Conservation (phyloP, 2,888 invertebrate genomes). For the Drosophila koepferae region DNA sequence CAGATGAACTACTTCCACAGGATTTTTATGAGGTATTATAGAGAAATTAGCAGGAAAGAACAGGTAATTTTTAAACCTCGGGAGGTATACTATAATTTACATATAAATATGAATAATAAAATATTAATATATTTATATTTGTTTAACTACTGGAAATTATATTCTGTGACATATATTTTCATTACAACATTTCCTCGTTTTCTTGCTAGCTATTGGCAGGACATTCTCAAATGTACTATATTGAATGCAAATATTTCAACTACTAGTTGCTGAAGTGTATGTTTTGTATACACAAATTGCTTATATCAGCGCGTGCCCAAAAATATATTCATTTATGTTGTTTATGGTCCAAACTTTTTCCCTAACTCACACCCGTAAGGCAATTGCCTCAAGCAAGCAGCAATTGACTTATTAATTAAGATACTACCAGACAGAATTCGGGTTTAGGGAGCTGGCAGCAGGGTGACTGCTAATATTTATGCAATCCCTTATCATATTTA, state of each 20-base stretch:
- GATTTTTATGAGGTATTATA: background rate
- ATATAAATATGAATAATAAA: too few species aligned
- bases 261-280: conserved; percentile 19
- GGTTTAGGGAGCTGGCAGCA: conserved; percentile 10
- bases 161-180: too few species aligned
- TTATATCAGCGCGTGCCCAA: conserved; percentile 4
- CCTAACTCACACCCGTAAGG: conserved; percentile 33
- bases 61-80: too few species aligned
- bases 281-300: conserved; percentile 29
- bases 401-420: conserved; percentile 80
- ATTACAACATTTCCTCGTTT: background rate
- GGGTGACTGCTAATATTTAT: conserved; percentile 15
- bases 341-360: conserved; percentile 11
- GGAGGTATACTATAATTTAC: too few species aligned
- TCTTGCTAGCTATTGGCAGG: background rate
- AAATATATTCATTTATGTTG: conserved; percentile 32
- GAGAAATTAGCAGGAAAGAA: background rate
- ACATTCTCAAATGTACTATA: background rate
- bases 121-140: too few species aligned
- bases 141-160: too few species aligned
- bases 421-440: conserved; percentile 37
- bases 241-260: conserved; percentile 9
- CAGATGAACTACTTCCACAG: background rate
- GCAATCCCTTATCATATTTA: conserved; percentile 74
- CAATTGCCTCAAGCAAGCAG: conserved; percentile 47